phyloP scores from a whole-genome alignment of 2,888 invertebrate genomes.

The Netelia fuscicornis region DNA sequence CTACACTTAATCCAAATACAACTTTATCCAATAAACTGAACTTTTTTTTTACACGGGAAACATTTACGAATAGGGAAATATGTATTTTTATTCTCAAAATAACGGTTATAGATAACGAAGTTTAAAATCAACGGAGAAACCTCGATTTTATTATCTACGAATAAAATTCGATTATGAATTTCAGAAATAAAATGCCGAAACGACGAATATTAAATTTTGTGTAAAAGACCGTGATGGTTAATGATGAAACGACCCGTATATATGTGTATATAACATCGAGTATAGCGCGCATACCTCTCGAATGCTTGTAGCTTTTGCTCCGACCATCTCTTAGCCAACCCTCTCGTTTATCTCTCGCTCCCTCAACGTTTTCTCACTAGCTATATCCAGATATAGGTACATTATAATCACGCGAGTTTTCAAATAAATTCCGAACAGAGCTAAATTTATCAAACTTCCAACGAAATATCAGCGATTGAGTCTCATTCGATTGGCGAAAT shows the following conservation, averaged over 20 bases:
- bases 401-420: slow-evolving; percentile 1
- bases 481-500: not conserved
- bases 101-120: too few species aligned
- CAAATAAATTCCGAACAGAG: slow-evolving; percentile 25
- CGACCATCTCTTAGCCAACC: slow-evolving; percentile 39
- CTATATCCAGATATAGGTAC: slow-evolving; percentile 18
- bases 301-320: slow-evolving; percentile 42
- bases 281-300: slow-evolving; percentile 34
- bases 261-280: not conserved
- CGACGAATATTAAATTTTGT: too few species aligned
- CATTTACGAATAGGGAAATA: too few species aligned
- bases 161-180: too few species aligned
- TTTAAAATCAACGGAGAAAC: too few species aligned
- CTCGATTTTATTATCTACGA: too few species aligned
- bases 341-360: slow-evolving; percentile 24
- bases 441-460: slow-evolving; percentile 21
- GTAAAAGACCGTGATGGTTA: too few species aligned
- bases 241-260: not conserved
- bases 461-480: not conserved
- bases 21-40: not conserved
- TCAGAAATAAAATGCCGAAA: too few species aligned
- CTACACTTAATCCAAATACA: too few species aligned
- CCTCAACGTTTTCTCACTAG: slow-evolving; percentile 23
- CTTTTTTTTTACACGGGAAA: too few species aligned
- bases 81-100: too few species aligned